These are phyloP conservation scores for Rhyacophila brunnea DNA, from an alignment of 1,140 invertebrate species.

Conservation along the genomic window DNA sequence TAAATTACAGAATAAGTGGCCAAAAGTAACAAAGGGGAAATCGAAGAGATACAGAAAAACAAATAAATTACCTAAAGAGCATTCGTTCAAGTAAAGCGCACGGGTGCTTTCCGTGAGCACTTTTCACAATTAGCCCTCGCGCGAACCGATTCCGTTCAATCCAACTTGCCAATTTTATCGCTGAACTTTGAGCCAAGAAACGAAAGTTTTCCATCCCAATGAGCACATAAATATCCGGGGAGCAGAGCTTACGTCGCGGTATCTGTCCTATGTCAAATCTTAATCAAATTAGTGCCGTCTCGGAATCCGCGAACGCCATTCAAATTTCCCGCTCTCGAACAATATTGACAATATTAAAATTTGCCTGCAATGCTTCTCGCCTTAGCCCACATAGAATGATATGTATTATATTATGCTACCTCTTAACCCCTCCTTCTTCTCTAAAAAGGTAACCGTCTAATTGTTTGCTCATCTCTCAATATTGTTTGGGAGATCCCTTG, in stretches of 20 bases:
- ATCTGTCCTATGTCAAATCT: slow-evolving; percentile 37
- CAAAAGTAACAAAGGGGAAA: background rate
- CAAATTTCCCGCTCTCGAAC: slow-evolving; percentile 18
- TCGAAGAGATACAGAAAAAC: slow-evolving; percentile 15
- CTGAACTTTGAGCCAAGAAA: slow-evolving; percentile 19
- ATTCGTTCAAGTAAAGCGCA: slow-evolving; percentile 19
- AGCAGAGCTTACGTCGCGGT: slow-evolving; percentile 13
- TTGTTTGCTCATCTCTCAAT: slow-evolving; percentile 38
- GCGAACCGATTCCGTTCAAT: slow-evolving; percentile 17
- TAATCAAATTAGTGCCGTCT: slow-evolving; percentile 33
- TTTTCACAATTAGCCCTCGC: slow-evolving; percentile 32
- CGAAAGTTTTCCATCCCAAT: slow-evolving; percentile 19
- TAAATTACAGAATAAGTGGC: background rate
- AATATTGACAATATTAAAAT: slow-evolving; percentile 38
- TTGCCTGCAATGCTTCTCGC: slow-evolving; percentile 23
- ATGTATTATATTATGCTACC: slow-evolving; percentile 26
- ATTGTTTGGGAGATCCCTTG: slow-evolving; percentile 34
- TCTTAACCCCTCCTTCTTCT: slow-evolving; percentile 29
- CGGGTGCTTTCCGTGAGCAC: slow-evolving; percentile 24
- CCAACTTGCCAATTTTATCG: slow-evolving; percentile 31
- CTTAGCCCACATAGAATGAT: slow-evolving; percentile 13
- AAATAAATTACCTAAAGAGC: slow-evolving; percentile 30
- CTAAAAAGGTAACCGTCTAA: slow-evolving; percentile 37
- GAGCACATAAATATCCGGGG: slow-evolving; percentile 22
- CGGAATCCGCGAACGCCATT: slow-evolving; percentile 6